Evolutionary conservation across 2,113 vertebrate genomes (phyloP).

Genomic region (Phalacrocorax pelagicus): DNA sequence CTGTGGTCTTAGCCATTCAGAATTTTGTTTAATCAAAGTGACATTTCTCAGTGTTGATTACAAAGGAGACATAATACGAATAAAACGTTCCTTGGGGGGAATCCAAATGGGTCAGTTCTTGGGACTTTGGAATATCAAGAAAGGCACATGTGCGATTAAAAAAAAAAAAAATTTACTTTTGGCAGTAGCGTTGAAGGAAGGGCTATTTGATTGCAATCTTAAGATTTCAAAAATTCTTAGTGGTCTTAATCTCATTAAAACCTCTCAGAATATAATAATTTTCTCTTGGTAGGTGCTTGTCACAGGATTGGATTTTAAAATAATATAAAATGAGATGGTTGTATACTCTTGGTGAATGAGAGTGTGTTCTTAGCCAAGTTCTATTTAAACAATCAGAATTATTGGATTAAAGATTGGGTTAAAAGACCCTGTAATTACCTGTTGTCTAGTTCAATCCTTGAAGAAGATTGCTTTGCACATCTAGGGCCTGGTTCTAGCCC

Average conservation of each 20-base stretch:
- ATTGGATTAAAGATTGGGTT: background rate
- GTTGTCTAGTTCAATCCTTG: background rate
- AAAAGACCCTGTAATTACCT: background rate
- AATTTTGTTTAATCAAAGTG: constrained; percentile 82
- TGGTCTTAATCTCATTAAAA: constrained; percentile 6
- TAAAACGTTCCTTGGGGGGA: constrained; percentile 68
- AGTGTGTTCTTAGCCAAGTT: background rate
- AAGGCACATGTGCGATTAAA: background rate
- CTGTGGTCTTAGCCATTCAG: constrained; percentile 73
- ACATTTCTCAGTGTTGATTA: constrained; percentile 80
- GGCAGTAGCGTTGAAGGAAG: background rate
- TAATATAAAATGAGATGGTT: background rate
- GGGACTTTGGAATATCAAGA: background rate
- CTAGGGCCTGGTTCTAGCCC: background rate
- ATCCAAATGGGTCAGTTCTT: constrained; percentile 33
- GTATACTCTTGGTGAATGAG: background rate
- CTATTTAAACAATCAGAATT: background rate
- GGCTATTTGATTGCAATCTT: background rate
- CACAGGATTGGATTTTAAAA: background rate
- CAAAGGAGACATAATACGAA: constrained; percentile 72
- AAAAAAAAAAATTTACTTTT: constrained; percentile 34
- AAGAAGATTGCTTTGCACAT: background rate
- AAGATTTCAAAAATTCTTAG: background rate
- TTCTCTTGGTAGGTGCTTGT: background rate
- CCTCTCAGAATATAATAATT: background rate